Conservation (phyloP, 2,113 vertebrate species). For the Melanostigma gelatinosum region DNA sequence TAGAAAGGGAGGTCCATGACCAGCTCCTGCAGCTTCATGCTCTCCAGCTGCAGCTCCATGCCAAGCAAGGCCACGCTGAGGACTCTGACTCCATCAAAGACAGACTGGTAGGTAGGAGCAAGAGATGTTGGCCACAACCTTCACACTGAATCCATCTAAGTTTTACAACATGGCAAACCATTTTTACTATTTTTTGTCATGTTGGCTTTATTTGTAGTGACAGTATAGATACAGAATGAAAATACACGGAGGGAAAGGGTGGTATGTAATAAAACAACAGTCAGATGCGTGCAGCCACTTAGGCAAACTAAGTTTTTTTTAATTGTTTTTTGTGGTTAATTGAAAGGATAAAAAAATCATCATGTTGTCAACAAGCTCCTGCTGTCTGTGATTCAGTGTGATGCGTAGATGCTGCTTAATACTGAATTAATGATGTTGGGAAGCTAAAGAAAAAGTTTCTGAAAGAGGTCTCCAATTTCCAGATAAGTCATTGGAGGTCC, state of each 20-base stretch:
- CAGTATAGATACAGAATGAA: not conserved
- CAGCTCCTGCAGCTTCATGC: constrained; percentile 96
- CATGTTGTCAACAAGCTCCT: too few species aligned
- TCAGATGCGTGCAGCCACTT: not conserved
- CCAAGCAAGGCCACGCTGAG: constrained; percentile 89
- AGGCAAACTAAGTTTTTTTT: not conserved
- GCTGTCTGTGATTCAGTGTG: too few species aligned
- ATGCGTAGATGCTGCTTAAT: too few species aligned
- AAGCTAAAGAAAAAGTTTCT: not conserved
- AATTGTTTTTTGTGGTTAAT: not conserved
- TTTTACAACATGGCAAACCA: not conserved
- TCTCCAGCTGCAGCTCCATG: constrained; percentile 93
- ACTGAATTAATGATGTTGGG: too few species aligned
- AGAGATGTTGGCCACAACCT: not conserved
- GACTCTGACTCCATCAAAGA: constrained; percentile 95
- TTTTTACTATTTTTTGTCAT: not conserved
- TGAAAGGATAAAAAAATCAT: not conserved
- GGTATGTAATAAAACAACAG: not conserved
- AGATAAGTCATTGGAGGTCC: too few species aligned
- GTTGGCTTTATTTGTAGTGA: not conserved
- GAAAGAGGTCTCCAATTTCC: not conserved
- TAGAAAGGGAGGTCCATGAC: constrained; percentile 95
- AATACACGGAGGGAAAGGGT: not conserved
- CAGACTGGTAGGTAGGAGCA: constrained; percentile 87
- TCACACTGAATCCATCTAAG: not conserved